These are phyloP conservation scores for Scylla paramamosain DNA, from an alignment of 1,140 invertebrate genomes.

Conservation along the genomic window DNA sequence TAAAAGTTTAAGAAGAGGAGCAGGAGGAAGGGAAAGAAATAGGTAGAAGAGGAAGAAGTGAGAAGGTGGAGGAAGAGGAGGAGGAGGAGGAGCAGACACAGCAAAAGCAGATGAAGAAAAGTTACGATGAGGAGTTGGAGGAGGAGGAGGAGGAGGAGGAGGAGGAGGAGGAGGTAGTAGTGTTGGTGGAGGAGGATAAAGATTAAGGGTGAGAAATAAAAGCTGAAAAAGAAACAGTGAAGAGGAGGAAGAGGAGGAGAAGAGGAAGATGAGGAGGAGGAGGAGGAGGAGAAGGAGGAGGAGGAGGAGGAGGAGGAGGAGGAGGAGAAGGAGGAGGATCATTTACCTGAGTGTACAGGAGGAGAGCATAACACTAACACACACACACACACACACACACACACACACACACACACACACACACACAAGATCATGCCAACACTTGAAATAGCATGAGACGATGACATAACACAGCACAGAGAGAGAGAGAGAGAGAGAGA, in stretches of 20 bases:
- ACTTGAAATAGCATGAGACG: no score
- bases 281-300: not conserved
- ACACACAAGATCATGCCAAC: no score
- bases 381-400: no score
- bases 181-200: not conserved
- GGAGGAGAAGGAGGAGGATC: no score
- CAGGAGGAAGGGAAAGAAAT: not conserved
- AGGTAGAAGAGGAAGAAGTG: not conserved
- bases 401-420: no score
- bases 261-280: not conserved
- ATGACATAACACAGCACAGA: no score
- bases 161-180: not conserved
- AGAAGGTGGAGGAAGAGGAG: not conserved
- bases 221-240: not conserved
- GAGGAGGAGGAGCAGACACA: not conserved
- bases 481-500: constrained; percentile 3
- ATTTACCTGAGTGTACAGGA: no score
- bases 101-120: not conserved
- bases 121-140: not conserved
- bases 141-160: not conserved
- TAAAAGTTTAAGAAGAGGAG: not conserved
- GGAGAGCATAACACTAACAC: no score
- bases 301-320: no score
- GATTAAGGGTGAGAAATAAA: not conserved
- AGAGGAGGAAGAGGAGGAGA: not conserved